These are phyloP conservation scores for Clostera curtula DNA, from an alignment of 2,888 invertebrate genomes.

Conservation along the genomic window DNA sequence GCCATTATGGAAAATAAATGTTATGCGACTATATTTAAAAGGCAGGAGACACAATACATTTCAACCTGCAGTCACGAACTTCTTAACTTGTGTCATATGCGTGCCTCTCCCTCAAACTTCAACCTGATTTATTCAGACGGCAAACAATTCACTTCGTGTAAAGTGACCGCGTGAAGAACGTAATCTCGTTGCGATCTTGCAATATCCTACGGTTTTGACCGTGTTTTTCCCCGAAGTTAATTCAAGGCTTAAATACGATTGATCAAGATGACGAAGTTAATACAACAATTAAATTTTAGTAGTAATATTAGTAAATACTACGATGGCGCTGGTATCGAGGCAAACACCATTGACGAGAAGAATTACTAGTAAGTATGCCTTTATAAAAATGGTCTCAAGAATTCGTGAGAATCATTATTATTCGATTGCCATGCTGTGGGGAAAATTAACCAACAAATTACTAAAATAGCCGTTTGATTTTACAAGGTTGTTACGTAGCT, in stretches of 20 bases:
- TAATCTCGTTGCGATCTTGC: slow-evolving; percentile 38
- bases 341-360: slow-evolving; percentile 40
- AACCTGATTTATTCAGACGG: slow-evolving; percentile 26
- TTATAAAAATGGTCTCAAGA: neutral
- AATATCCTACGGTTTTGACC: slow-evolving; percentile 51
- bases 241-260: slow-evolving; percentile 67
- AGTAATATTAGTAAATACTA: slow-evolving; percentile 71
- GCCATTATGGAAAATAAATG: slow-evolving; percentile 52
- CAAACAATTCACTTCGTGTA: slow-evolving; percentile 28
- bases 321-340: slow-evolving; percentile 42
- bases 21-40: slow-evolving; percentile 41
- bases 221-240: slow-evolving; percentile 53
- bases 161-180: slow-evolving; percentile 39
- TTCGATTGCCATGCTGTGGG: neutral
- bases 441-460: no score
- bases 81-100: slow-evolving; percentile 18
- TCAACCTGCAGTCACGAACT: slow-evolving; percentile 26
- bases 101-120: slow-evolving; percentile 29
- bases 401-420: neutral
- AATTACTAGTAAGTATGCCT: slow-evolving; percentile 49
- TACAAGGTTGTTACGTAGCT: no score
- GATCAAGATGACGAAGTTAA: slow-evolving; percentile 69
- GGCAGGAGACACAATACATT: slow-evolving; percentile 20
- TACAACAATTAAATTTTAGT: slow-evolving; percentile 73
- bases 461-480: no score